phyloP scores from a whole-genome alignment of 2,888 invertebrate species.

The Panopea generosa region DNA sequence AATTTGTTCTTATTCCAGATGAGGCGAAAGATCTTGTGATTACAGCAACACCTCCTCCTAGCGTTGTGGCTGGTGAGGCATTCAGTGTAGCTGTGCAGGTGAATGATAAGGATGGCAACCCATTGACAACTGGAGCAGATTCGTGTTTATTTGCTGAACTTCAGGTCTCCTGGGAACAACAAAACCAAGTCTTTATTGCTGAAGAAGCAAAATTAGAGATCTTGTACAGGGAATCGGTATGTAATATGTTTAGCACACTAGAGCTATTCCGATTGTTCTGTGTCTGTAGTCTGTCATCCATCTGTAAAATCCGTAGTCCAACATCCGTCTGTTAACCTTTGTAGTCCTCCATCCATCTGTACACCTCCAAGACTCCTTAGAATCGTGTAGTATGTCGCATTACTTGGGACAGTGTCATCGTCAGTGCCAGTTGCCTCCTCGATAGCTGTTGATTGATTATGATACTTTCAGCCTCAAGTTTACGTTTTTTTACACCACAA shows the following conservation, averaged over 20 bases:
- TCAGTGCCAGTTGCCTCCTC: too few species aligned
- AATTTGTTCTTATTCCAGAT: conserved; percentile 12
- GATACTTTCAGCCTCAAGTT: too few species aligned
- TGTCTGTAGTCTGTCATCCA: too few species aligned
- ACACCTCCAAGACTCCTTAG: too few species aligned
- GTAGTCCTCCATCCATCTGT: too few species aligned
- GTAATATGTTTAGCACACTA: neutral
- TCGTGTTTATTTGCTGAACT: conserved; percentile 60
- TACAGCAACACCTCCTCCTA: conserved; percentile 8
- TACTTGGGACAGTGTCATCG: too few species aligned
- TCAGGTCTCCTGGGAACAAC: conserved; percentile 52
- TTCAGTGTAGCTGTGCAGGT: conserved; percentile 18
- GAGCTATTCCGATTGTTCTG: too few species aligned
- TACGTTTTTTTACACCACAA: too few species aligned
- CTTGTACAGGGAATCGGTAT: conserved; percentile 33
- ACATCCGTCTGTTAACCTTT: too few species aligned
- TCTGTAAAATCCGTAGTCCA: too few species aligned
- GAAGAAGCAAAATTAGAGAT: conserved; percentile 44
- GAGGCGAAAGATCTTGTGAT: conserved; percentile 24
- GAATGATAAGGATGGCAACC: conserved; percentile 7
- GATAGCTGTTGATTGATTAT: too few species aligned
- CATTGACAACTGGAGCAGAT: conserved; percentile 34
- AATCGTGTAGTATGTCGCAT: too few species aligned
- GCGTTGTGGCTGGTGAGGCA: conserved; percentile 12
- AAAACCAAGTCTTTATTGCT: conserved; percentile 42